Conservation (phyloP, 2,888 invertebrate genomes). For the Acrocyrtus sp. region DNA sequence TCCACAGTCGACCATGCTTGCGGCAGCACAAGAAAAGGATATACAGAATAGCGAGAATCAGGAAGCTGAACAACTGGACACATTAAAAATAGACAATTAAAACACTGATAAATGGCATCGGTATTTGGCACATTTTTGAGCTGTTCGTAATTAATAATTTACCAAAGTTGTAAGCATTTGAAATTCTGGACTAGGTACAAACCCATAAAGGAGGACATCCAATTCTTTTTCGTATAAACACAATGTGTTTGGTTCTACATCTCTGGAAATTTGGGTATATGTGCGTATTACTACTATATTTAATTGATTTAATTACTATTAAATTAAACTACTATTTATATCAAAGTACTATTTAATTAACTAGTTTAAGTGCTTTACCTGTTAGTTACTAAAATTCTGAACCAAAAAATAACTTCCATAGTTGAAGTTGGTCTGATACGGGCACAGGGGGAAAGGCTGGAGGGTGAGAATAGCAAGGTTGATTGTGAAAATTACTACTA, state of each 20-base stretch:
- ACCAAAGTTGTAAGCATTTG: slow-evolving; percentile 50
- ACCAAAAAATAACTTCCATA: slow-evolving; percentile 50
- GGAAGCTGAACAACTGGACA: slow-evolving; percentile 32
- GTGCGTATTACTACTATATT: no score
- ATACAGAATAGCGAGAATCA: slow-evolving; percentile 43
- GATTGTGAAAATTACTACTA: not conserved
- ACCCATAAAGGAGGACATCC: slow-evolving; percentile 58
- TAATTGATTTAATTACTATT: no score
- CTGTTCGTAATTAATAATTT: not conserved
- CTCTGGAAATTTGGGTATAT: no score
- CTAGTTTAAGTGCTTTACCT: slow-evolving; percentile 28
- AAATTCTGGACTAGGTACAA: slow-evolving; percentile 55
- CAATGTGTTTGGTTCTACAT: slow-evolving; percentile 49
- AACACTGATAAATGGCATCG: not conserved
- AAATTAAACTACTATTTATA: no score
- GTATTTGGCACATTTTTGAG: not conserved
- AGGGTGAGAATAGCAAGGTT: slow-evolving; percentile 9
- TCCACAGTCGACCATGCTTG: slow-evolving; percentile 41
- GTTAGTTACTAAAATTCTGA: slow-evolving; percentile 46
- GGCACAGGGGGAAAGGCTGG: slow-evolving; percentile 56
- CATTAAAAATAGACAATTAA: no score
- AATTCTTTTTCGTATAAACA: slow-evolving; percentile 56
- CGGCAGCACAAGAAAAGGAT: slow-evolving; percentile 48
- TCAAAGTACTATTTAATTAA: not conserved
- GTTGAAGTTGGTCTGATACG: slow-evolving; percentile 42